phyloP scores from a whole-genome alignment of 37 sponge, comb jelly and placozoan genomes.

The Hexactinellida sp. region DNA sequence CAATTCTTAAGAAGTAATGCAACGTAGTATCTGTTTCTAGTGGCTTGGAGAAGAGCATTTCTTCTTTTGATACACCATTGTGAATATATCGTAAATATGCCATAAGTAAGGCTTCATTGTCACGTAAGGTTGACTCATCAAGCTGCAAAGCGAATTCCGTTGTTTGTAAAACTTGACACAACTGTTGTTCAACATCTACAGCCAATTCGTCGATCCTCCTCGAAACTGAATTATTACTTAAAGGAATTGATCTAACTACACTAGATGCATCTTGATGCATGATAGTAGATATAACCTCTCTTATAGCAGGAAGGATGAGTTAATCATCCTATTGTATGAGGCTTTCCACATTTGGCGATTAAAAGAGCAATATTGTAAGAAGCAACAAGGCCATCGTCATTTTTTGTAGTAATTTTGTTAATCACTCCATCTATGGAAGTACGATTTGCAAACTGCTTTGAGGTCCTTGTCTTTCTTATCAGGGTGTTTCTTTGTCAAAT shows the following conservation, averaged over 20 bases:
- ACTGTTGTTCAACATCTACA: background rate
- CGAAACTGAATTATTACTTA: conserved; percentile 12
- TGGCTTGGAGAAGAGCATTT: conserved; percentile 17
- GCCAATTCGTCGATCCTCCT: conserved; percentile 13
- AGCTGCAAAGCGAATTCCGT: conserved; percentile 16
- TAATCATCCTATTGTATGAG: background rate
- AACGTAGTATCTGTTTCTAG: background rate
- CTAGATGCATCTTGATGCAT: conserved; percentile 14
- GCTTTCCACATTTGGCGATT: conserved; percentile 13
- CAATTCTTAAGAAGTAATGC: too few relatives aligned
- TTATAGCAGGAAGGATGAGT: background rate
- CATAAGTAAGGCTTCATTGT: background rate
- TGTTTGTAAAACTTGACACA: conserved; percentile 10
- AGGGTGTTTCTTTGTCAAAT: conserved; percentile 17
- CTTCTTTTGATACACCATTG: conserved; percentile 8
- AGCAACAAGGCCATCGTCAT: background rate
- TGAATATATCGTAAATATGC: conserved; percentile 4
- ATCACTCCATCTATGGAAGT: conserved; percentile 7
- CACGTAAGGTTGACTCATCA: conserved; percentile 17
- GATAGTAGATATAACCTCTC: conserved; percentile 2
- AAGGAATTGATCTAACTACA: conserved; percentile 12
- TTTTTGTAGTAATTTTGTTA: background rate
- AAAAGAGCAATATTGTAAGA: conserved; percentile 4
- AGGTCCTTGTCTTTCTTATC: conserved; percentile 8
- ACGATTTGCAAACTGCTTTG: conserved; percentile 9